Conservation (phyloP, 2,888 invertebrate species). For the Parelbella ahira region DNA sequence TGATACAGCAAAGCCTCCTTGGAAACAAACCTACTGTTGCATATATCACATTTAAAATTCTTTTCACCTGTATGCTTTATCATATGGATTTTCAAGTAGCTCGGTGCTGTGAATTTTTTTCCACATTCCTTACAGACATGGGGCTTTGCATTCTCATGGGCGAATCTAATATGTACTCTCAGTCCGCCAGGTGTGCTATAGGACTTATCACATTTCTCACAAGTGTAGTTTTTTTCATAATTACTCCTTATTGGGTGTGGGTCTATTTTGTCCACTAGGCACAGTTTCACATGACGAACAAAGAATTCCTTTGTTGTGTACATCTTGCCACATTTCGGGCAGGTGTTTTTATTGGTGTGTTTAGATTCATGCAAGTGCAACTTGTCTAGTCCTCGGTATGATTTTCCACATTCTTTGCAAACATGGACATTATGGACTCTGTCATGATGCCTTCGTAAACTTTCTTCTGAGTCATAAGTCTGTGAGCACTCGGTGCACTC, state of each 20-base stretch:
- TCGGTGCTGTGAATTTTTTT: constrained; percentile 69
- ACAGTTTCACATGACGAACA: constrained; percentile 57
- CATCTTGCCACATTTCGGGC: constrained; percentile 64
- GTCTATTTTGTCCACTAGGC: constrained; percentile 52
- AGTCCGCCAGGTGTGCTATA: constrained; percentile 65
- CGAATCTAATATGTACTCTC: constrained; percentile 61
- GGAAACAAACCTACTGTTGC: constrained; percentile 58
- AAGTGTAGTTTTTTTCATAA: constrained; percentile 47
- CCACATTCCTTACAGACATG: constrained; percentile 60
- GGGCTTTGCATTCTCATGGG: constrained; percentile 61
- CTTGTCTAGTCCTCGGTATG: constrained; percentile 50
- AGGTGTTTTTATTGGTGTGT: constrained; percentile 51
- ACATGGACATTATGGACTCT: constrained; percentile 44
- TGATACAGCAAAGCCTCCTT: constrained; percentile 69
- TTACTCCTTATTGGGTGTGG: constrained; percentile 60
- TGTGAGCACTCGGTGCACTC: constrained; percentile 50
- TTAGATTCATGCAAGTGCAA: constrained; percentile 56
- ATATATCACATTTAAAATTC: constrained; percentile 62
- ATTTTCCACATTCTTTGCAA: constrained; percentile 63
- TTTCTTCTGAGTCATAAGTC: constrained; percentile 42
- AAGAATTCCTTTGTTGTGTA: constrained; percentile 62
- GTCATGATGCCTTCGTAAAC: constrained; percentile 47
- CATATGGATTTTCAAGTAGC: constrained; percentile 62
- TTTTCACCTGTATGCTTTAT: constrained; percentile 67
- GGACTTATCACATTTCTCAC: constrained; percentile 59